Evolutionary conservation across 2,888 invertebrate genomes (phyloP).

Genomic region (Orthonevra nobilis): DNA sequence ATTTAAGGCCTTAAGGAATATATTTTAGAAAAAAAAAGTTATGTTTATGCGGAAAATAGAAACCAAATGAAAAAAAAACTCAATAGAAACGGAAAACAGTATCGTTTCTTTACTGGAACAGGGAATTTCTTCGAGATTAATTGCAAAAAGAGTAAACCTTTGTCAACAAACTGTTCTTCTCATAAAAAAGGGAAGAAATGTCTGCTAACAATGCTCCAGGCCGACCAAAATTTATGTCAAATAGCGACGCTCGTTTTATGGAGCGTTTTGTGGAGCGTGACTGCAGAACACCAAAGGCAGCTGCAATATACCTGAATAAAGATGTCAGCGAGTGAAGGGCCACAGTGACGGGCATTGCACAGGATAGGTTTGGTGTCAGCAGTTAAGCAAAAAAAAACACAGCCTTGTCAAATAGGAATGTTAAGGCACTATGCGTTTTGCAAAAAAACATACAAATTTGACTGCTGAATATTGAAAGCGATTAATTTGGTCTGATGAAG

Average conservation of each 20-base stretch:
- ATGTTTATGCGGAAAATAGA: too few species aligned
- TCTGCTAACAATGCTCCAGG: too few species aligned
- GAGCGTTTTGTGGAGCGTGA: background rate
- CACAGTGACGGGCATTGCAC: constrained; percentile 24
- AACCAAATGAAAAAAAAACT: background rate
- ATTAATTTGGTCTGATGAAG: constrained; percentile 45
- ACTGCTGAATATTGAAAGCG: constrained; percentile 43
- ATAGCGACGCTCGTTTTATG: background rate
- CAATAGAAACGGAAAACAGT: background rate
- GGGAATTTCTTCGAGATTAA: background rate
- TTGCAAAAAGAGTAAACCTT: background rate
- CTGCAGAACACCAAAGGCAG: background rate
- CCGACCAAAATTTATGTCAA: background rate
- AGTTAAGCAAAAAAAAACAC: too few species aligned
- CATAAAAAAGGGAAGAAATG: too few species aligned
- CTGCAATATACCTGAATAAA: background rate
- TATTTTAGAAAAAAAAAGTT: too few species aligned
- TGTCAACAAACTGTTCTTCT: too few species aligned
- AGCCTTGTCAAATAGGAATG: constrained; percentile 47
- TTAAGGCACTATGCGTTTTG: constrained; percentile 39
- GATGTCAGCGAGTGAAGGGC: constrained; percentile 31
- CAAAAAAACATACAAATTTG: constrained; percentile 18
- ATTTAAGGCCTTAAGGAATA: too few species aligned
- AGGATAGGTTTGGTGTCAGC: constrained; percentile 33
- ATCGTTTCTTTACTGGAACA: background rate